Conservation (phyloP, 2,113 vertebrate species). For the Probosciger aterrimus region DNA sequence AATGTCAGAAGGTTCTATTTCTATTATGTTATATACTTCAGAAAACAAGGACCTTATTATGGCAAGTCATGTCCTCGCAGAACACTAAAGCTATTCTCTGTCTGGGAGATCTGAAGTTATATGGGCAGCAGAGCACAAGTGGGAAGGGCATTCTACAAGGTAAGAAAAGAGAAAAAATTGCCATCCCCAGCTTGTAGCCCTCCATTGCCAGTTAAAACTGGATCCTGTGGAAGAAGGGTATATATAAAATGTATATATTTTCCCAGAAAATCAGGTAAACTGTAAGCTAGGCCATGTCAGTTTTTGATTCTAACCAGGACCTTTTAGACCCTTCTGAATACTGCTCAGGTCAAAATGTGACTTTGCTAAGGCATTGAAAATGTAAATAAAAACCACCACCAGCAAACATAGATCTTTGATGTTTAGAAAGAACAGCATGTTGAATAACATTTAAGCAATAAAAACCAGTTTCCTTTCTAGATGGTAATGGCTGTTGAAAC, state of each 20-base stretch:
- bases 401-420: neutral
- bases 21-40: neutral
- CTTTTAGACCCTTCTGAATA: neutral
- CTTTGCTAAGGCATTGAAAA: neutral
- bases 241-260: neutral
- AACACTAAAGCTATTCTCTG: neutral
- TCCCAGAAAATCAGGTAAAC: neutral
- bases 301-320: neutral
- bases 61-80: neutral
- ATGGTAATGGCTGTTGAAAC: neutral
- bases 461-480: neutral
- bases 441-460: neutral
- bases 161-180: neutral
- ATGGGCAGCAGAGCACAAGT: neutral
- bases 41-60: neutral
- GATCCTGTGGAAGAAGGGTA: neutral
- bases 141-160: neutral
- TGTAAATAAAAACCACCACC: neutral
- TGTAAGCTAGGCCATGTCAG: neutral
- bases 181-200: rapidly evolving
- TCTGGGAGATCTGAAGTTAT: neutral
- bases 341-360: neutral
- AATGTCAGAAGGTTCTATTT: neutral
- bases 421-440: neutral
- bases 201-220: neutral